Conservation (phyloP, 2,888 invertebrate genomes). For the Gasteruption jaculator region DNA sequence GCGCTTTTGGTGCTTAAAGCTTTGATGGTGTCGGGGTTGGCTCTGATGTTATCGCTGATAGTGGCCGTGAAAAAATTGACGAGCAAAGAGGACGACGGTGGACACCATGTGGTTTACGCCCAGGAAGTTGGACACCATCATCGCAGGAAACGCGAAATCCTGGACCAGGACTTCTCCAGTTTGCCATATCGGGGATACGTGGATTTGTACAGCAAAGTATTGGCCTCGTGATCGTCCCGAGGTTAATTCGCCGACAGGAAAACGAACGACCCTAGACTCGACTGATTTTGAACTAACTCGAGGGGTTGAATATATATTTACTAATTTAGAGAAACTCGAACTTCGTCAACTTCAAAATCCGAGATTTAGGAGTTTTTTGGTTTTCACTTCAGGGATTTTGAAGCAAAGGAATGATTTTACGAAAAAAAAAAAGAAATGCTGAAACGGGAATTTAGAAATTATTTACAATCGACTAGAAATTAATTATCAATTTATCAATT, state of each 20-base stretch:
- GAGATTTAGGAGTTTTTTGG: too few relatives aligned
- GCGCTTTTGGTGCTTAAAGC: conserved; percentile 77
- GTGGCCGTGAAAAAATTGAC: conserved; percentile 71
- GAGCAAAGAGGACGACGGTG: conserved; percentile 57
- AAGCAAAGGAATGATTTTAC: too few relatives aligned
- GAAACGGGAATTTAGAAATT: conserved; percentile 6
- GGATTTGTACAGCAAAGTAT: conserved; percentile 28
- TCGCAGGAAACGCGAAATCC: conserved; percentile 51
- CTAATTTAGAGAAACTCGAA: too few relatives aligned
- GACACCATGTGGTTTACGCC: conserved; percentile 57
- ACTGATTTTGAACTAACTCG: too few relatives aligned
- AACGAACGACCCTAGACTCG: too few relatives aligned
- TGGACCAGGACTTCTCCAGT: conserved; percentile 47
- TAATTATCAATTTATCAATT: too few relatives aligned
- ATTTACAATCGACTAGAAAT: too few relatives aligned
- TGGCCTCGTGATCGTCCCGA: conserved; percentile 26
- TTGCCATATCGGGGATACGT: conserved; percentile 51
- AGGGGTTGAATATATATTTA: too few relatives aligned
- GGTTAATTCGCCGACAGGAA: too few relatives aligned
- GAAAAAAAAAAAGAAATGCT: background rate
- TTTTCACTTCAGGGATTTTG: too few relatives aligned
- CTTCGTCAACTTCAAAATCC: too few relatives aligned
- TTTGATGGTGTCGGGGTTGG: conserved; percentile 66
- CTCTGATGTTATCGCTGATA: conserved; percentile 70
- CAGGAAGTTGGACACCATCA: conserved; percentile 58